Conservation (phyloP, 2,113 vertebrate species). For the Kobus ellipsiprymnus region DNA sequence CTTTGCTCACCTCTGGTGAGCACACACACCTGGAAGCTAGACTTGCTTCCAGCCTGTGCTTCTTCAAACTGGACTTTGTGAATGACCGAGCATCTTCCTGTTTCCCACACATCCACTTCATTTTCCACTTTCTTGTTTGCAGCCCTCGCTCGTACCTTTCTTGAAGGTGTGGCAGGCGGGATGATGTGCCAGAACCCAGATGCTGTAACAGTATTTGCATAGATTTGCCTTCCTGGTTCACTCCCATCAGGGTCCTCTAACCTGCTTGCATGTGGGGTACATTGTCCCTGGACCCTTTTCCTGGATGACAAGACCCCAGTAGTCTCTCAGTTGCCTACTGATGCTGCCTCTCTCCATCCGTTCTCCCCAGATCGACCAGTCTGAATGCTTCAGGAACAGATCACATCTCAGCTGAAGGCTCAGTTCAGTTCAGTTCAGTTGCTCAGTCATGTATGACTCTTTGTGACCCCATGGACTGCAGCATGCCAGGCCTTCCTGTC, state of each 20-base stretch:
- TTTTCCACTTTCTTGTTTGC: neutral
- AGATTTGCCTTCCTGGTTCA: neutral
- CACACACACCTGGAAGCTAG: accelerated
- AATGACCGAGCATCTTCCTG: accelerated
- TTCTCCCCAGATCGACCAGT: no score
- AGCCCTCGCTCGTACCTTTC: neutral
- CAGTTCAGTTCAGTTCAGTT: neutral
- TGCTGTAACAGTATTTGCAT: neutral
- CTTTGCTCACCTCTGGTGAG: neutral
- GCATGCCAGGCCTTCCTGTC: neutral
- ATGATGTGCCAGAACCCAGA: neutral
- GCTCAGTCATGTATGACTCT: neutral
- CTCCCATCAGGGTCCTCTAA: neutral
- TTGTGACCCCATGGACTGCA: neutral
- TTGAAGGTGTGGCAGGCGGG: neutral
- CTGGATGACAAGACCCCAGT: neutral
- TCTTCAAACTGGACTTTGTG: neutral
- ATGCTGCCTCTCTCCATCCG: neutral
- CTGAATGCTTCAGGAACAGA: neutral
- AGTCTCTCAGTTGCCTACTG: accelerated
- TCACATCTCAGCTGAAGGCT: neutral
- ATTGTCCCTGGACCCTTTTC: no score
- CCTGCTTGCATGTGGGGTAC: neutral
- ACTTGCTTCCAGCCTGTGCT: neutral
- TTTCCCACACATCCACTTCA: neutral